phyloP scores from a whole-genome alignment of 2,113 vertebrate genomes.

The Dasypus novemcinctus region DNA sequence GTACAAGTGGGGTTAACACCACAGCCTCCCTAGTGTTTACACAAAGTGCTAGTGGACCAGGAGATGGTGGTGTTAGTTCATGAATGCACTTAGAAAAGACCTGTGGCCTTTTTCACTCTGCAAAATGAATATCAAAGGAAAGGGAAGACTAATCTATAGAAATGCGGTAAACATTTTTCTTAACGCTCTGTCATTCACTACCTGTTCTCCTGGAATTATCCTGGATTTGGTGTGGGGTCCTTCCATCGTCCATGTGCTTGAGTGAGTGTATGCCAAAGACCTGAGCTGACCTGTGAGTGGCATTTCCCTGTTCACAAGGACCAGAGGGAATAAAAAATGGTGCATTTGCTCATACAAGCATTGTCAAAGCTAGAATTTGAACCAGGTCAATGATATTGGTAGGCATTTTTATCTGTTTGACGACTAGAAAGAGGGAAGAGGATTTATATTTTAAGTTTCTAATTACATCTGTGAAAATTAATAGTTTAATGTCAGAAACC shows the following conservation, averaged over 20 bases:
- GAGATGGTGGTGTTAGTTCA: background rate
- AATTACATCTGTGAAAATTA: background rate
- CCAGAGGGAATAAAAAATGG: background rate
- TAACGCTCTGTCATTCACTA: background rate
- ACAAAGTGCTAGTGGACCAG: background rate
- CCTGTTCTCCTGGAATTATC: background rate
- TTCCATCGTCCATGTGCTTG: background rate
- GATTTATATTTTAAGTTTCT: slow-evolving; percentile 4
- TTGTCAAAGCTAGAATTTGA: background rate
- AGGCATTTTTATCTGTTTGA: background rate
- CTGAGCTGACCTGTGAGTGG: background rate
- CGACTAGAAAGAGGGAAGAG: background rate
- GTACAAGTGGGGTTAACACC: background rate
- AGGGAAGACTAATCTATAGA: background rate
- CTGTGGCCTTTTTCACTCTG: background rate
- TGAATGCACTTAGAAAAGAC: background rate
- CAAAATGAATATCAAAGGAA: background rate
- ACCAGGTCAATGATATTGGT: background rate
- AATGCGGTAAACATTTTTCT: background rate
- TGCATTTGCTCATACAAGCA: background rate
- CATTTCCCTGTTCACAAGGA: background rate
- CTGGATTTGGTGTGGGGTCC: background rate
- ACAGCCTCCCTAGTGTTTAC: background rate
- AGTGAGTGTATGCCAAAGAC: background rate
- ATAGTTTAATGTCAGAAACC: background rate